phyloP scores from a whole-genome alignment of 2,888 invertebrate species.

The Myopa tessellatipennis region DNA sequence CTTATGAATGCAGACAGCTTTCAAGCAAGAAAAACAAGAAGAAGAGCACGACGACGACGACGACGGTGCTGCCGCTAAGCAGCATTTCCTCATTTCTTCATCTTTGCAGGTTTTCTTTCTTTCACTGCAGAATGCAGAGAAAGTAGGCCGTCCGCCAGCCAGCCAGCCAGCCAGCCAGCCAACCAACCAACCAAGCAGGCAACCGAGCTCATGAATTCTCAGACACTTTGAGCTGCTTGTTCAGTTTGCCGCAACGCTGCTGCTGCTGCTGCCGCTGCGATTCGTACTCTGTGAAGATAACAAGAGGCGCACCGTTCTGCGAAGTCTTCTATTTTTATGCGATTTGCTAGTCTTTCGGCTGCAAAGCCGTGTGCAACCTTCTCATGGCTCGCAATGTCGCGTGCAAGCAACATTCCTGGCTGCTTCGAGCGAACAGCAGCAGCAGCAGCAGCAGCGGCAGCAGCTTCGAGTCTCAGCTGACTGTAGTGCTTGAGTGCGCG shows the following conservation, averaged over 20 bases:
- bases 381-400: conserved; percentile 32
- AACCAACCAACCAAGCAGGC: conserved; percentile 10
- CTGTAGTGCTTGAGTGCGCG: background rate
- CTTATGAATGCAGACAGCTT: conserved; percentile 22
- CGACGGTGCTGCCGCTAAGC: conserved; percentile 1
- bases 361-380: background rate
- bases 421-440: too few relatives aligned
- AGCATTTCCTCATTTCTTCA: conserved; percentile 18
- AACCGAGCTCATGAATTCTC: conserved; percentile 23
- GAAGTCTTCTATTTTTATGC: conserved; percentile 18
- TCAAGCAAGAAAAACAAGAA: conserved; percentile 7
- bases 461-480: background rate
- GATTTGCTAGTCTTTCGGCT: conserved; percentile 4
- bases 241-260: conserved; percentile 21
- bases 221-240: conserved; percentile 30
- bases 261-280: background rate
- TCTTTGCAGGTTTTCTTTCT: conserved; percentile 42
- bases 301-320: background rate
- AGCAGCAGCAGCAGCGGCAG: too few relatives aligned
- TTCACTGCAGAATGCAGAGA: conserved; percentile 66
- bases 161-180: conserved; percentile 15
- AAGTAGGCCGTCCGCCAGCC: conserved; percentile 62
- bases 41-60: conserved; percentile 7
- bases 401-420: conserved; percentile 35
- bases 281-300: background rate